Percentiles rank a stretch among this genome's conserved stretches.
phyloP scores from a whole-genome alignment of 2,797 vertebrate genomes.

The Micromesistius poutassou region DNA sequence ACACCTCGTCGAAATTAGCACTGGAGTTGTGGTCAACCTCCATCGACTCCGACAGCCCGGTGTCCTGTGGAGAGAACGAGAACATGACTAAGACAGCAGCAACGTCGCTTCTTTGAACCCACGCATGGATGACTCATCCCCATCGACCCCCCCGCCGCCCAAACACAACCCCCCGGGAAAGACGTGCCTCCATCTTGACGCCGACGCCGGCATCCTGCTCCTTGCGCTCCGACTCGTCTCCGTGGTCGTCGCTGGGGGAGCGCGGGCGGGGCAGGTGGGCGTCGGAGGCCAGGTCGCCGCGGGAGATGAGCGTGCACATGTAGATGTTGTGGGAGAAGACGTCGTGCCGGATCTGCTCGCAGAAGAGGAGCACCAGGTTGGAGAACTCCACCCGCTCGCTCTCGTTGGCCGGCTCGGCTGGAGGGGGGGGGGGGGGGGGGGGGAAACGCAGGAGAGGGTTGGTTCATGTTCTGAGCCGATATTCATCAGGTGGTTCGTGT shows the following conservation, averaged over 20 bases:
- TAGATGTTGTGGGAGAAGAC: conserved; percentile 99
- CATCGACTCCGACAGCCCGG: conserved; percentile 92
- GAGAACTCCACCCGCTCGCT: conserved; percentile 96
- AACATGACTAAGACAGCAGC: neutral
- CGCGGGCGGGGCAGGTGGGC: conserved; percentile 90
- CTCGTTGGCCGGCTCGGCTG: conserved; percentile 92
- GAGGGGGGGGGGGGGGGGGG: conserved; percentile 5
- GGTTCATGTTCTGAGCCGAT: neutral
- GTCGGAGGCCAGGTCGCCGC: conserved; percentile 92
- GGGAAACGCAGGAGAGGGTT: neutral
- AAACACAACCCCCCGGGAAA: neutral
- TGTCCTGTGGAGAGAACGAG: conserved; percentile 74
- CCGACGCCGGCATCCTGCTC: conserved; percentile 85
- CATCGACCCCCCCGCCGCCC: conserved; percentile 9
- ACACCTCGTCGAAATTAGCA: conserved; percentile 94
- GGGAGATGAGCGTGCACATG: conserved; percentile 97
- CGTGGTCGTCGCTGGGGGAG: conserved; percentile 90
- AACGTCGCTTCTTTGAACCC: neutral
- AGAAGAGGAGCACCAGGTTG: conserved; percentile 96
- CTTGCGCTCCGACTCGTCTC: conserved; percentile 91
- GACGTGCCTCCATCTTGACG: conserved; percentile 87
- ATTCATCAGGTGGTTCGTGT: neutral
- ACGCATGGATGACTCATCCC: conserved; percentile 27
- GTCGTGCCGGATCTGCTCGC: conserved; percentile 94
- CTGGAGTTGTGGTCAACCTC: conserved; percentile 94